Evolutionary conservation across 2,113 vertebrate species (phyloP).

Genomic region (Cyprinodon variegatus): DNA sequence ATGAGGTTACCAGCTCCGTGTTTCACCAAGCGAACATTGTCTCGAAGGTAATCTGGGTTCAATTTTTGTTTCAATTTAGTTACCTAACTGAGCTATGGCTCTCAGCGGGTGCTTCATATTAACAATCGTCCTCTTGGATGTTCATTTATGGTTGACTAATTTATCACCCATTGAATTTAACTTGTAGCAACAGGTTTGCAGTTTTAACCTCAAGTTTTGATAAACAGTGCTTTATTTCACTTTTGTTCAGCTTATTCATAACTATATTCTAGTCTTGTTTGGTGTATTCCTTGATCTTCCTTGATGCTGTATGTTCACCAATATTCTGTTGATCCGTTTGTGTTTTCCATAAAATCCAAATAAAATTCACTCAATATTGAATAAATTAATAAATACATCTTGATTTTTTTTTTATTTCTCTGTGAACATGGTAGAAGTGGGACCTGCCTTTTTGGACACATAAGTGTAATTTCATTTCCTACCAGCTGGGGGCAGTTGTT

Average conservation of each 20-base stretch:
- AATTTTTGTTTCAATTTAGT: neutral
- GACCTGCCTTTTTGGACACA: neutral
- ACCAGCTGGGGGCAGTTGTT: conserved; percentile 76
- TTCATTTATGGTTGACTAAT: too few relatives aligned
- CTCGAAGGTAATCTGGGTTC: neutral
- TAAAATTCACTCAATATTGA: neutral
- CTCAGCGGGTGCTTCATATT: too few relatives aligned
- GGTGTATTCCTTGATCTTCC: too few relatives aligned
- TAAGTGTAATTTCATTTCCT: conserved; percentile 34
- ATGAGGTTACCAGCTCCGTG: neutral
- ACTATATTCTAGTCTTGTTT: too few relatives aligned
- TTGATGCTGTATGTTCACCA: too few relatives aligned
- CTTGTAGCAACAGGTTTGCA: too few relatives aligned
- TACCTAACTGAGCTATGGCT: too few relatives aligned
- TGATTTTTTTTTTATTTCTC: neutral
- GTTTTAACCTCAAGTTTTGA: too few relatives aligned
- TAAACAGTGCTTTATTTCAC: too few relatives aligned
- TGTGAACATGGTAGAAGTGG: neutral
- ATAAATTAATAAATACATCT: neutral
- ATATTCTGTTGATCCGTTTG: neutral
- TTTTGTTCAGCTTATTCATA: too few relatives aligned
- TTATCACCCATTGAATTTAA: too few relatives aligned
- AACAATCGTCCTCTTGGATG: too few relatives aligned
- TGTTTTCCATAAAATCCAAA: neutral
- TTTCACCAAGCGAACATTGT: neutral